Percentiles rank a stretch among this genome's conserved stretches.
Evolutionary conservation across 2,888 invertebrate species (phyloP).

Genomic region (Dryadula phaetusa): DNA sequence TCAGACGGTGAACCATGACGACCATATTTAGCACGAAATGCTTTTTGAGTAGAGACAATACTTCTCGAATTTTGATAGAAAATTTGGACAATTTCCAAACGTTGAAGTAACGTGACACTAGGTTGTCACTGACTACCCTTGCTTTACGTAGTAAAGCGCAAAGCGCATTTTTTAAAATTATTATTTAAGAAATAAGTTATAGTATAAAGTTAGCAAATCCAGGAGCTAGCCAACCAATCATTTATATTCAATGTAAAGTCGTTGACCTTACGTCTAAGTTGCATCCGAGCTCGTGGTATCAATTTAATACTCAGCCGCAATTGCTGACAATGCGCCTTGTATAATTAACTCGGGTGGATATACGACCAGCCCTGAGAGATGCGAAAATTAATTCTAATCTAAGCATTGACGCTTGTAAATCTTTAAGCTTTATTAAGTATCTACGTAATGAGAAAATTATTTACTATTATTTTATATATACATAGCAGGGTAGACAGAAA

Average conservation of each 20-base stretch:
- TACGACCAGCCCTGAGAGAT: conserved; percentile 18
- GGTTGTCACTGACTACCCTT: no score
- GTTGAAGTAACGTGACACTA: no score
- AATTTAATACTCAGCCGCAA: conserved; percentile 35
- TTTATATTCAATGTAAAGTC: conserved; percentile 27
- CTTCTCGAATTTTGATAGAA: no score
- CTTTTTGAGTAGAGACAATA: no score
- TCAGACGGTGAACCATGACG: no score
- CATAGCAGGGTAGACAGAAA: no score
- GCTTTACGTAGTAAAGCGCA: no score
- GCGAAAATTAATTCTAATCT: conserved; percentile 22
- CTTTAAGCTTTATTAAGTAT: neutral
- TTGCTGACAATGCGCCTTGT: conserved; percentile 34
- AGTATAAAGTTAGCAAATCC: no score
- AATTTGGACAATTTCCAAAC: no score
- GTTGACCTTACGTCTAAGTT: conserved; percentile 26
- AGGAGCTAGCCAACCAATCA: neutral
- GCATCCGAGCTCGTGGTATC: conserved; percentile 33
- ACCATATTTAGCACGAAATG: no score
- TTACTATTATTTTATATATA: neutral
- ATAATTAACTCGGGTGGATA: conserved; percentile 38
- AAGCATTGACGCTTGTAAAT: neutral
- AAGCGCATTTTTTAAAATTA: no score
- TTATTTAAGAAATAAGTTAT: no score
- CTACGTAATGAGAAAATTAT: neutral